Conservation (phyloP, 53 echinoderm and acorn worm species). For the Apostichopus leukothele region DNA sequence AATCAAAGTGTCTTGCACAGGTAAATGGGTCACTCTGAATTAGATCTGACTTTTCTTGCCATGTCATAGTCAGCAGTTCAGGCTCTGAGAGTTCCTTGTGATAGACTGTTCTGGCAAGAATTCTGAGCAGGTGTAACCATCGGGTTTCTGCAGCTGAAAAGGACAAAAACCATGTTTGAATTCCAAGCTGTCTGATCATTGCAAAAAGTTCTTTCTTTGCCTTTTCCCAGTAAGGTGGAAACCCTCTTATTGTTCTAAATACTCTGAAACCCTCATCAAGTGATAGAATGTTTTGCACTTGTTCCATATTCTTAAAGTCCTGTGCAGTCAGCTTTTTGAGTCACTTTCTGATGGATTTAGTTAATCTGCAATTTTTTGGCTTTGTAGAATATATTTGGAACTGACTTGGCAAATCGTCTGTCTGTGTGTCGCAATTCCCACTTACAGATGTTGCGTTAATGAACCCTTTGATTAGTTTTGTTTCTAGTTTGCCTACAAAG, state of each 20-base stretch:
- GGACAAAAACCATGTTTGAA: conserved; percentile 53
- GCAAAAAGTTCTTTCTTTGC: conserved; percentile 54
- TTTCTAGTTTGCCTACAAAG: background rate
- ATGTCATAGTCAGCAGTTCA: conserved; percentile 40
- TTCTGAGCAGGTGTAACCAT: conserved; percentile 46
- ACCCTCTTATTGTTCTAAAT: conserved; percentile 38
- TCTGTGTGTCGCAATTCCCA: conserved; percentile 45
- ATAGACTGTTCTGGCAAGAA: conserved; percentile 34
- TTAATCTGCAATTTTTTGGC: conserved; percentile 45
- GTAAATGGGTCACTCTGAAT: conserved; percentile 53
- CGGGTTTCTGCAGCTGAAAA: conserved; percentile 53
- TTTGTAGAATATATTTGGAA: conserved; percentile 48
- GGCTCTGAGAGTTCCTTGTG: background rate
- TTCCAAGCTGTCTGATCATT: conserved; percentile 54
- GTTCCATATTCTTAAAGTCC: conserved; percentile 17
- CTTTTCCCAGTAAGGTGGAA: conserved; percentile 51
- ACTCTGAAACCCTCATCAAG: conserved; percentile 52
- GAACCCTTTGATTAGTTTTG: conserved; percentile 8
- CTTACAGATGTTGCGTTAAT: conserved; percentile 46
- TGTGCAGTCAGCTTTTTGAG: conserved; percentile 38
- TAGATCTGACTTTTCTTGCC: conserved; percentile 47
- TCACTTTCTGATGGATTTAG: conserved; percentile 4
- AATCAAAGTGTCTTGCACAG: conserved; percentile 49
- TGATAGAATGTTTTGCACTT: conserved; percentile 9
- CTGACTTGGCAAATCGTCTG: conserved; percentile 38